phyloP scores from a whole-genome alignment of 2,888 invertebrate genomes.

The Oligia fasciuncula region DNA sequence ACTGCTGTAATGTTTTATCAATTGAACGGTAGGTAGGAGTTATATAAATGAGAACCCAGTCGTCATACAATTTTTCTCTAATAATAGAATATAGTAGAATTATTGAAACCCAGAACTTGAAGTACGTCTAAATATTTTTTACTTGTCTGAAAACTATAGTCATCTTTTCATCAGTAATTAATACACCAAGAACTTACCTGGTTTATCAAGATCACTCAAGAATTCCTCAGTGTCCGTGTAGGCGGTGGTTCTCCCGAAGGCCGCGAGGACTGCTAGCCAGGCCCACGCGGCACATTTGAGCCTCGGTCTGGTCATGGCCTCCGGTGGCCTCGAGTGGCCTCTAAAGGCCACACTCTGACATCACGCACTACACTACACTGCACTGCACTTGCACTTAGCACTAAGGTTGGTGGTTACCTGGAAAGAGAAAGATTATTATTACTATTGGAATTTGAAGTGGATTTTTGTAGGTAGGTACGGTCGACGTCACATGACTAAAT shows the following conservation, averaged over 20 bases:
- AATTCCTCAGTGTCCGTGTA: slow-evolving; percentile 90
- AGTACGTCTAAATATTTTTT: no score
- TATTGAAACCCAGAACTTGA: no score
- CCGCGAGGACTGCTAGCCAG: slow-evolving; percentile 86
- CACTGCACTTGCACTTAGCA: slow-evolving; percentile 69
- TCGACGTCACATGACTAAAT: not conserved
- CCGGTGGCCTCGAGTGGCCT: slow-evolving; percentile 50
- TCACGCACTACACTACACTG: slow-evolving; percentile 73
- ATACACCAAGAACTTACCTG: slow-evolving; percentile 82
- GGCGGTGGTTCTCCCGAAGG: slow-evolving; percentile 83
- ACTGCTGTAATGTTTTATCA: no score
- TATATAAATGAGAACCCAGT: no score
- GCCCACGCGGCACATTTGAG: slow-evolving; percentile 81
- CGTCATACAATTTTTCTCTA: no score
- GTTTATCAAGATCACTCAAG: slow-evolving; percentile 91
- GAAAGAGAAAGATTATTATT: slow-evolving; percentile 9
- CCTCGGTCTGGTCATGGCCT: slow-evolving; percentile 64
- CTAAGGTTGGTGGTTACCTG: slow-evolving; percentile 69
- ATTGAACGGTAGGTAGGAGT: no score
- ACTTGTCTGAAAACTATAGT: no score
- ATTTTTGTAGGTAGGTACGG: not conserved
- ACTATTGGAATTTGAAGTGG: not conserved
- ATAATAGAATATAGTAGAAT: no score
- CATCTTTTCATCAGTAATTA: no score
- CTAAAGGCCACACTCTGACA: slow-evolving; percentile 71